These are phyloP conservation scores for Brachionus angularis DNA, from an alignment of 1,140 invertebrate genomes.

Conservation along the genomic window DNA sequence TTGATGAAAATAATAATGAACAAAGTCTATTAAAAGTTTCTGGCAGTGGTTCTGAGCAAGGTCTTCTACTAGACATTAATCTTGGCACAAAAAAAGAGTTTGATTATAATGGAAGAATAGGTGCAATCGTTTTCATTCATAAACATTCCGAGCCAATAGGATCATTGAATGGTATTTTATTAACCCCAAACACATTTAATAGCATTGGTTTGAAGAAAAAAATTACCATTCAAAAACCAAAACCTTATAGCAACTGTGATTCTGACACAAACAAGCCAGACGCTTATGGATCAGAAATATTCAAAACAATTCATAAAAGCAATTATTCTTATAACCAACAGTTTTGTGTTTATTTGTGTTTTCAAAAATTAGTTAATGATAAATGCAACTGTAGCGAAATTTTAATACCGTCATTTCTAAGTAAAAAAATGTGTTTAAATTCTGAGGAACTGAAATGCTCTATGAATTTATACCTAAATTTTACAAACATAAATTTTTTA, in stretches of 20 bases:
- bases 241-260: conserved; percentile 18
- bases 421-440: not conserved
- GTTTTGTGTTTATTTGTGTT: not conserved
- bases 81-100: not conserved
- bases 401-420: not conserved
- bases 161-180: not conserved
- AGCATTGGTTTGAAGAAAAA: not conserved
- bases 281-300: not conserved
- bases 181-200: not conserved
- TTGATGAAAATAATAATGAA: not conserved
- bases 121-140: not conserved
- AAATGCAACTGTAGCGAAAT: not conserved
- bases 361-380: not conserved
- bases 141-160: not conserved
- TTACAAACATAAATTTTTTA: not conserved
- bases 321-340: not conserved
- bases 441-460: not conserved
- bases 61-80: not conserved
- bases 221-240: not conserved
- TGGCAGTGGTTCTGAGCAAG: not conserved
- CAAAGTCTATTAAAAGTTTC: not conserved
- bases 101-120: not conserved
- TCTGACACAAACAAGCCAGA: not conserved
- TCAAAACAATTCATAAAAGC: not conserved
- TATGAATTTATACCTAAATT: not conserved